phyloP scores from a whole-genome alignment of 2,888 invertebrate genomes.

The Cabera pusaria region DNA sequence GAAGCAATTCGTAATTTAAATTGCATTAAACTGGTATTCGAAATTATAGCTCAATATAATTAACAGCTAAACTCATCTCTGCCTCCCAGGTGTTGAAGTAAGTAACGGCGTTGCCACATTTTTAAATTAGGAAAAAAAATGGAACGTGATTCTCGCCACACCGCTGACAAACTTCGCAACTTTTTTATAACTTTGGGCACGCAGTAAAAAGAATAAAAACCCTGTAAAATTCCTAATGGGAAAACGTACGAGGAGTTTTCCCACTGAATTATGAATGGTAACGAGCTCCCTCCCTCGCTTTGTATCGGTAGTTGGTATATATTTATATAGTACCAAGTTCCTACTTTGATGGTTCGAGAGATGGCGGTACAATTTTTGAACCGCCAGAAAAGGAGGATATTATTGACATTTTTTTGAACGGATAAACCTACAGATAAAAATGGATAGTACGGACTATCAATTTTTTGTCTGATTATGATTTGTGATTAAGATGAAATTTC shows the following conservation, averaged over 20 bases:
- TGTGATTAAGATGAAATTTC: no score
- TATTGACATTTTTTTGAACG: no score
- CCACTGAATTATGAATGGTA: slow-evolving; percentile 81
- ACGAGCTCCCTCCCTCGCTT: slow-evolving; percentile 61
- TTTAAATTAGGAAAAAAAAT: slow-evolving; percentile 16
- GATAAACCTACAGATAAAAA: no score
- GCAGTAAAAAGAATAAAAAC: slow-evolving; percentile 68
- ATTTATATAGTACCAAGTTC: slow-evolving; percentile 63
- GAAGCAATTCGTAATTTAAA: no score
- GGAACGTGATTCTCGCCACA: slow-evolving; percentile 29
- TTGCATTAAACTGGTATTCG: slow-evolving; percentile 1
- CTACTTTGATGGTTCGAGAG: slow-evolving; percentile 73
- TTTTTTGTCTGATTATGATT: no score
- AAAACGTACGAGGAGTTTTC: slow-evolving; percentile 81
- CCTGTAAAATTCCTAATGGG: slow-evolving; percentile 81
- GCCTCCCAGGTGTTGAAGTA: not conserved
- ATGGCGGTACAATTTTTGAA: slow-evolving; percentile 63
- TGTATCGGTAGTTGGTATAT: no score
- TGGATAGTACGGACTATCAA: no score
- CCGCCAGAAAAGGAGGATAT: no score
- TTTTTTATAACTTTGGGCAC: slow-evolving; percentile 48
- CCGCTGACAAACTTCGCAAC: slow-evolving; percentile 39
- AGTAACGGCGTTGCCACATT: slow-evolving; percentile 10
- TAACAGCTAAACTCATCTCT: slow-evolving; percentile 8
- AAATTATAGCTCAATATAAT: not conserved